phyloP scores from a whole-genome alignment of 2,888 invertebrate species.

The Sericinus montela region DNA sequence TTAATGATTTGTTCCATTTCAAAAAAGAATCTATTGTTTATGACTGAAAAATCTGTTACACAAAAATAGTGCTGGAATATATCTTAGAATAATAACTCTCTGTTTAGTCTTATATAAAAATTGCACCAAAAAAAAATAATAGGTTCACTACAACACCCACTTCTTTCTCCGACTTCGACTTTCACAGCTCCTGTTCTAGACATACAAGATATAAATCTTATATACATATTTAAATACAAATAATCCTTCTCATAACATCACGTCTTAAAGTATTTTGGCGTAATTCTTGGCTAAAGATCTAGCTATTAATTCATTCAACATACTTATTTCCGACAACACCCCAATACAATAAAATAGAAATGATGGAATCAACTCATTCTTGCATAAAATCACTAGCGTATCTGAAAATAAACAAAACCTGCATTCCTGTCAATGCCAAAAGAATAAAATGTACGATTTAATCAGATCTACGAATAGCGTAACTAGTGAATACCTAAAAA shows the following conservation, averaged over 20 bases:
- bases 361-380: neutral
- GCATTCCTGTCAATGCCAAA: neutral
- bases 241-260: constrained; percentile 1
- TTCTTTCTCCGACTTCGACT: neutral
- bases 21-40: too few relatives aligned
- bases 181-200: neutral
- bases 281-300: constrained; percentile 8
- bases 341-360: neutral
- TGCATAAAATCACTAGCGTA: neutral
- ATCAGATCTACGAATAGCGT: too few relatives aligned
- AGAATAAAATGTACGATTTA: too few relatives aligned
- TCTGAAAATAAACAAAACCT: neutral
- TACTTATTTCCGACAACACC: neutral
- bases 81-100: constrained; percentile 11
- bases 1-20: too few relatives aligned
- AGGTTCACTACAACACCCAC: neutral
- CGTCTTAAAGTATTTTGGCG: constrained; percentile 15
- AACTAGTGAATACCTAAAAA: too few relatives aligned
- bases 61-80: constrained; percentile 6
- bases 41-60: neutral
- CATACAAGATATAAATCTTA: neutral
- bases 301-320: neutral
- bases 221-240: neutral
- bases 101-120: constrained; percentile 8
- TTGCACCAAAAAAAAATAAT: constrained; percentile 14